Percentiles rank a stretch among this genome's conserved stretches.
Evolutionary conservation across 2,113 vertebrate species (phyloP).

Genomic region (Falco punctatus): DNA sequence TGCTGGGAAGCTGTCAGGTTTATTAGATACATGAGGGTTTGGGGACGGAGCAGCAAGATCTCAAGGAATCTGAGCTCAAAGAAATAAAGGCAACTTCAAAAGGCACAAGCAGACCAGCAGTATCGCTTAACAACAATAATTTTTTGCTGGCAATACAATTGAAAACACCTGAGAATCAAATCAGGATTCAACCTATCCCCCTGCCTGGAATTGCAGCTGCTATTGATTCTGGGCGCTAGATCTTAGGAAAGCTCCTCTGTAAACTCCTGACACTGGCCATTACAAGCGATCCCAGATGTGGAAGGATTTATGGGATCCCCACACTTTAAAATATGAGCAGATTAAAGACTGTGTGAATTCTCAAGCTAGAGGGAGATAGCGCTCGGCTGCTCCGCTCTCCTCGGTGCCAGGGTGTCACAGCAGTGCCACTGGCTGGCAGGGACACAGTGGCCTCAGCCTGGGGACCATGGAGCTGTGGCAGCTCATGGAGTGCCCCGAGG

Average conservation of each 20-base stretch:
- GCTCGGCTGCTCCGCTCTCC: fast-evolving
- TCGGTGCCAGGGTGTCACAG: neutral
- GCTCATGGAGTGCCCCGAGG: neutral
- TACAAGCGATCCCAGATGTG: conserved; percentile 62
- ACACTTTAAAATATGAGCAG: conserved; percentile 12
- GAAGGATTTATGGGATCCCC: conserved; percentile 65
- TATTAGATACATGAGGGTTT: conserved; percentile 46
- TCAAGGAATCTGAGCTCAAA: conserved; percentile 66
- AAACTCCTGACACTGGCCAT: conserved; percentile 63
- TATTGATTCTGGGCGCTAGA: conserved; percentile 60
- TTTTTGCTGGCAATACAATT: conserved; percentile 55
- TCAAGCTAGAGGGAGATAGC: neutral
- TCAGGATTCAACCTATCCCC: conserved; percentile 12
- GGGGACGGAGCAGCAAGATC: conserved; percentile 36
- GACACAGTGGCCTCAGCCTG: neutral
- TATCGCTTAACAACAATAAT: conserved; percentile 33
- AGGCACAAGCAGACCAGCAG: conserved; percentile 29
- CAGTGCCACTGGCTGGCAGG: neutral
- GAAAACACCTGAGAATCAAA: conserved; percentile 65
- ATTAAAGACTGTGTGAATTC: neutral
- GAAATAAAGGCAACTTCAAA: conserved; percentile 69
- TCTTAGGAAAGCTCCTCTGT: conserved; percentile 60
- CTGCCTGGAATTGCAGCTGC: conserved; percentile 53
- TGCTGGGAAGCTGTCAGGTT: conserved; percentile 67
- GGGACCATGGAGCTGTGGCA: neutral